These are phyloP conservation scores for Ciconia stormi DNA, from an alignment of 2,113 vertebrate genomes.

Conservation along the genomic window DNA sequence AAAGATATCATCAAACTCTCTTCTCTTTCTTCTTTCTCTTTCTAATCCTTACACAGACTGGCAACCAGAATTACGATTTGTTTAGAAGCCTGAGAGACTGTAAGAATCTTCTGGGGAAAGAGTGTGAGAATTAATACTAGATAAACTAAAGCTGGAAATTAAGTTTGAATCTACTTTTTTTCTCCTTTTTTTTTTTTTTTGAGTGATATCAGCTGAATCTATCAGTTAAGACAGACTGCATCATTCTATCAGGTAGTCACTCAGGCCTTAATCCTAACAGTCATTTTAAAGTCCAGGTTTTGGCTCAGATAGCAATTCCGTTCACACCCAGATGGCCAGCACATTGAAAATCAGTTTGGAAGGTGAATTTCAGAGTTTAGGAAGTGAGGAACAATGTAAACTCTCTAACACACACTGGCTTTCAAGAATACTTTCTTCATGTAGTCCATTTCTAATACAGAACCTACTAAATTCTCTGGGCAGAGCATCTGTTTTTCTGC, in stretches of 20 bases:
- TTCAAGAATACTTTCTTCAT: not conserved
- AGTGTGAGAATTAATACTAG: not conserved
- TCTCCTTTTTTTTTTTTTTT: not conserved
- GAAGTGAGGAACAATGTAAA: not conserved
- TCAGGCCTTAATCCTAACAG: constrained; percentile 65
- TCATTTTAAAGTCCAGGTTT: constrained; percentile 63
- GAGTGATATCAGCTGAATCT: constrained; percentile 37
- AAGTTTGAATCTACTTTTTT: constrained; percentile 4
- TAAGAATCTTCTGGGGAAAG: not conserved
- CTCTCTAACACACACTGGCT: not conserved
- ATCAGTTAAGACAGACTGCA: constrained; percentile 54
- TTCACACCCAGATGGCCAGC: constrained; percentile 41
- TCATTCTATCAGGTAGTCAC: constrained; percentile 56
- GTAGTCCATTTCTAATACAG: not conserved
- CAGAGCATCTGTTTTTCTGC: not conserved
- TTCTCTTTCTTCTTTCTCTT: not conserved
- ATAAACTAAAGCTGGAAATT: constrained; percentile 38
- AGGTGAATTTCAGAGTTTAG: constrained; percentile 21
- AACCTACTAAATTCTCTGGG: not conserved
- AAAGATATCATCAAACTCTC: not conserved
- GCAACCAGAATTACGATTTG: not conserved
- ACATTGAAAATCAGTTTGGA: constrained; percentile 1
- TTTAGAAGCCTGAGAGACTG: constrained; percentile 26
- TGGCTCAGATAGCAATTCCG: constrained; percentile 32
- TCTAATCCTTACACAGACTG: not conserved